Percentiles rank a stretch among this genome's conserved stretches.
Evolutionary conservation across 2,113 vertebrate genomes (phyloP).

Genomic region (Leptosomus discolor): DNA sequence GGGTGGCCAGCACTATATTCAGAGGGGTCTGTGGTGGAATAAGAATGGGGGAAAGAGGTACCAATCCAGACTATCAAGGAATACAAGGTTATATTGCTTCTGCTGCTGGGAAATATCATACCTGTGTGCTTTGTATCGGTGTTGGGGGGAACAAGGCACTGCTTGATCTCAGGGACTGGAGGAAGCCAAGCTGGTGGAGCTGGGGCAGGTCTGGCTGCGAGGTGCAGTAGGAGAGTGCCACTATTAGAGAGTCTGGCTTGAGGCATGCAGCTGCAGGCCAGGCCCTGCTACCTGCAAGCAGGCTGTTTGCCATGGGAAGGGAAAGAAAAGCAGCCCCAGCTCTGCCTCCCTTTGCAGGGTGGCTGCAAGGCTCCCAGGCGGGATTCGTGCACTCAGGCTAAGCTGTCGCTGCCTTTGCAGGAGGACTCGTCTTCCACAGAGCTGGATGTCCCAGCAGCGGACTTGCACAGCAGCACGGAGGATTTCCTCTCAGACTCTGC

Average conservation of each 20-base stretch:
- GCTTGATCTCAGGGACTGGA: background rate
- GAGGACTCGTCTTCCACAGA: slow-evolving; percentile 71
- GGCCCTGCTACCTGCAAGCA: background rate
- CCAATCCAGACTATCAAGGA: background rate
- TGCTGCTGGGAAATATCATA: background rate
- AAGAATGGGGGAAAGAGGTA: background rate
- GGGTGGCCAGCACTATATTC: background rate
- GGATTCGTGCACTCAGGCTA: background rate
- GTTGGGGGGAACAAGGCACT: background rate
- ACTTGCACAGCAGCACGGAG: slow-evolving; percentile 76
- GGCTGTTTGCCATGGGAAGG: background rate
- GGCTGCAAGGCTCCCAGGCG: rapidly evolving
- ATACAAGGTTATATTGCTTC: background rate
- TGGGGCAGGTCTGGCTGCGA: background rate
- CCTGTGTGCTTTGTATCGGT: background rate
- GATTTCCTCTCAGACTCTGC: slow-evolving; percentile 79
- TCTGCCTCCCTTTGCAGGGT: background rate
- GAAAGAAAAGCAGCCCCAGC: background rate
- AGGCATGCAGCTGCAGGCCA: background rate
- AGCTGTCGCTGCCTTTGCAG: slow-evolving; percentile 50
- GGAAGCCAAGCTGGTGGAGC: background rate
- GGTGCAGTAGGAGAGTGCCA: background rate
- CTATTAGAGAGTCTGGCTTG: background rate
- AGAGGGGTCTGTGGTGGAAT: background rate
- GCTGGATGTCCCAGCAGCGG: slow-evolving; percentile 65